A percentile compares a stretch with the other conserved stretches of the same genome.
Evolutionary conservation across 2,888 invertebrate genomes (phyloP).

Genomic region (Ecdyonurus torrentis): DNA sequence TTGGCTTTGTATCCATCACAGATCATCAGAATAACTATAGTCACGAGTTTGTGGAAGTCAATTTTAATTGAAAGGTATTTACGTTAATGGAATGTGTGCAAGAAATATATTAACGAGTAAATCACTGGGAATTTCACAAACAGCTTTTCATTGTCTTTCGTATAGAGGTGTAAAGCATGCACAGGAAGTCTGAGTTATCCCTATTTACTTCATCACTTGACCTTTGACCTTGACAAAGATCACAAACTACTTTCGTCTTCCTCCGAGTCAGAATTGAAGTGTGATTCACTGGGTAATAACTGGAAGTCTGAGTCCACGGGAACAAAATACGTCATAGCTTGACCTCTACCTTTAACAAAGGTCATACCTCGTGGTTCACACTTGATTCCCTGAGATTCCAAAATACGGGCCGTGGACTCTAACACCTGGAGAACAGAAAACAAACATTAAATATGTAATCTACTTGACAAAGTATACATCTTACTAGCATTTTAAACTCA

Average conservation of each 20-base stretch:
- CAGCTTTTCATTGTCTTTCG: too few relatives aligned
- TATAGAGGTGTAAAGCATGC: too few relatives aligned
- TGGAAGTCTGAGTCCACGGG: constrained; percentile 37
- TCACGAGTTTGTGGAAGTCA: too few relatives aligned
- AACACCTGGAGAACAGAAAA: constrained; percentile 35
- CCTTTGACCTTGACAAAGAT: background rate
- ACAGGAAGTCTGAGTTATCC: too few relatives aligned
- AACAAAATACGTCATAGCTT: constrained; percentile 56
- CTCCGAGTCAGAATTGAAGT: background rate
- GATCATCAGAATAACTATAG: too few relatives aligned
- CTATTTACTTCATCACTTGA: too few relatives aligned
- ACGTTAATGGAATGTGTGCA: too few relatives aligned
- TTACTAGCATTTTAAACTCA: background rate
- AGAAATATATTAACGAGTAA: too few relatives aligned
- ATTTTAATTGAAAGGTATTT: too few relatives aligned
- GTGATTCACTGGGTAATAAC: constrained; percentile 5
- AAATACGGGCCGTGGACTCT: constrained; percentile 48
- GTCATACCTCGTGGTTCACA: constrained; percentile 53
- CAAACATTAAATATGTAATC: background rate
- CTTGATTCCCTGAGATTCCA: constrained; percentile 47
- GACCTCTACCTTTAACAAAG: constrained; percentile 50
- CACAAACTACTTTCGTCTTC: background rate
- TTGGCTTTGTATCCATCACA: too few relatives aligned
- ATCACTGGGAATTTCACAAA: too few relatives aligned
- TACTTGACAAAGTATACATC: background rate